Evolutionary conservation across 2,113 vertebrate species (phyloP).

Genomic region (Gambusia affinis): DNA sequence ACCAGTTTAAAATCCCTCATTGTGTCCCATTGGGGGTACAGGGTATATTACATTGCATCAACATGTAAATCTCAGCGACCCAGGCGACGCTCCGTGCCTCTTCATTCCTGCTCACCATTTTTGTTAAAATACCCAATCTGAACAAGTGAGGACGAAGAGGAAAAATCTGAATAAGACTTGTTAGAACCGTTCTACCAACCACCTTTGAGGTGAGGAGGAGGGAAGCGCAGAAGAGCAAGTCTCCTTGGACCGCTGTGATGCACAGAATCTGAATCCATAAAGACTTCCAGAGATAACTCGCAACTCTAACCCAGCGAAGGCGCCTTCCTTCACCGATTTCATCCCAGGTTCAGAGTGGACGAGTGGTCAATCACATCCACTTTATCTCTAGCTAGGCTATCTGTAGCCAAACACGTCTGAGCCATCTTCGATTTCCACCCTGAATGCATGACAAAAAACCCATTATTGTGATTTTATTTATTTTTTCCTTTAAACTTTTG

Average conservation of each 20-base stretch:
- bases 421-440: background rate
- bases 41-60: constrained; percentile 61
- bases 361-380: background rate
- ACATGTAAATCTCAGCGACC: constrained; percentile 56
- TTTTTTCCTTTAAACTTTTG: background rate
- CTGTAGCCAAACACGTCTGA: constrained; percentile 9
- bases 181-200: background rate
- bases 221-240: background rate
- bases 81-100: constrained; percentile 7
- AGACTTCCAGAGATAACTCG: constrained; percentile 28
- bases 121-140: background rate
- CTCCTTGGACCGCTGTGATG: constrained; percentile 32
- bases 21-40: constrained; percentile 52
- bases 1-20: constrained; percentile 76
- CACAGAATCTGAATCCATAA: constrained; percentile 55
- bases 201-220: background rate
- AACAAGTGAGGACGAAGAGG: constrained; percentile 24
- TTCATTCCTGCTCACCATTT: background rate
- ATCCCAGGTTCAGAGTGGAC: background rate
- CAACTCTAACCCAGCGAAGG: constrained; percentile 52
- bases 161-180: background rate
- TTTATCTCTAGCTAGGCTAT: background rate
- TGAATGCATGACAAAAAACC: background rate
- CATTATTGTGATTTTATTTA: background rate
- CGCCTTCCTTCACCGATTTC: constrained; percentile 20